Percentiles rank a stretch among this genome's conserved stretches.
These are phyloP conservation scores for Tupiocoris notatus DNA, from an alignment of 2,888 invertebrate genomes.

Conservation along the genomic window DNA sequence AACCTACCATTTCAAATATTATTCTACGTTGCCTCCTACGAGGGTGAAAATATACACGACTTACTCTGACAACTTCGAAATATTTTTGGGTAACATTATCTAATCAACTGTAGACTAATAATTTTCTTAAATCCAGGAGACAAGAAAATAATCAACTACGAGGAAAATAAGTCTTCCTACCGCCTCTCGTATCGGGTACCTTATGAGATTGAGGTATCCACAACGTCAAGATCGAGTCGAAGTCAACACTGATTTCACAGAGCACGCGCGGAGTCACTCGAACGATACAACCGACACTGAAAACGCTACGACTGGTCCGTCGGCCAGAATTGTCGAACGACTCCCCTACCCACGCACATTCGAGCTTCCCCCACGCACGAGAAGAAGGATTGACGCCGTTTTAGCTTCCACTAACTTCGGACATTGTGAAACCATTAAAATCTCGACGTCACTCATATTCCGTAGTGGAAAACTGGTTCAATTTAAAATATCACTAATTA, in stretches of 20 bases:
- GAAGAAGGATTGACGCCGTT: neutral
- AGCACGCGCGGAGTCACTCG: neutral
- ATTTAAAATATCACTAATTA: too few species aligned
- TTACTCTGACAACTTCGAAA: too few species aligned
- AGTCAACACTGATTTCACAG: neutral
- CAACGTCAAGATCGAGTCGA: neutral
- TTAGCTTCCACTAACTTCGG: neutral
- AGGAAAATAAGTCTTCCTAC: neutral
- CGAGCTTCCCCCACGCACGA: neutral
- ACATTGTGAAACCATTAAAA: too few species aligned
- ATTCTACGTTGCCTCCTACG: too few species aligned
- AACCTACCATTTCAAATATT: too few species aligned
- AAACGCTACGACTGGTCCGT: neutral
- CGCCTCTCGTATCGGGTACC: too few species aligned
- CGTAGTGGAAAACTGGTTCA: too few species aligned
- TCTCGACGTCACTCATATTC: too few species aligned
- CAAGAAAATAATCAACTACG: neutral
- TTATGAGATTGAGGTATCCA: neutral
- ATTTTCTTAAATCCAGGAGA: neutral
- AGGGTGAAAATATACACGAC: too few species aligned
- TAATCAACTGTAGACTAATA: neutral
- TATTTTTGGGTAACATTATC: too few species aligned
- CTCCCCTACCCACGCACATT: neutral
- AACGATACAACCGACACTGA: neutral
- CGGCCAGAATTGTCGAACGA: too few species aligned